Evolutionary conservation across 2,797 vertebrate species (phyloP).

Genomic region (Aselliscus stoliczkanus): DNA sequence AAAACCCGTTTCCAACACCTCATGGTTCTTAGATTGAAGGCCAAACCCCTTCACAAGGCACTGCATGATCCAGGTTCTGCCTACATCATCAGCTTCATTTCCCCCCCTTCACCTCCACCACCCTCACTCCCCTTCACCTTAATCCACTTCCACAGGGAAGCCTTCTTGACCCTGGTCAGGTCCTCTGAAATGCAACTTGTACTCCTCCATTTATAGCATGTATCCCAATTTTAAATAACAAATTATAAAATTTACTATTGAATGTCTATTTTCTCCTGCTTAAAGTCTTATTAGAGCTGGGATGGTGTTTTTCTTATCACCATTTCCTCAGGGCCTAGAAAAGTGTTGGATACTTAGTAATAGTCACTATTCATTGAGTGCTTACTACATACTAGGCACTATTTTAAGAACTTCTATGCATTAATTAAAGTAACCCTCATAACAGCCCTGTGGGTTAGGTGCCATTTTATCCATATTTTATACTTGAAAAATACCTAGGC

Average conservation of each 20-base stretch:
- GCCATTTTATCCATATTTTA: background rate
- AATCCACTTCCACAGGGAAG: background rate
- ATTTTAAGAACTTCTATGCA: background rate
- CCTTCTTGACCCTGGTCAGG: background rate
- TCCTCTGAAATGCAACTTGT: background rate
- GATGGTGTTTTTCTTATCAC: background rate
- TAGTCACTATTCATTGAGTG: background rate
- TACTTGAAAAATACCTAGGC: background rate
- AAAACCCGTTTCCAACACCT: background rate
- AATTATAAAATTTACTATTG: background rate
- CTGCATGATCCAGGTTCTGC: background rate
- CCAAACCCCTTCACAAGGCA: background rate
- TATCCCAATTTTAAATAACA: background rate
- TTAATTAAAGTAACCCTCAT: background rate
- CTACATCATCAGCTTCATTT: background rate
- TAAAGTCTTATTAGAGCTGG: background rate
- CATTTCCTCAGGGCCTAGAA: background rate
- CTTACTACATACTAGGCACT: background rate
- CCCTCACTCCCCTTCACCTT: background rate
- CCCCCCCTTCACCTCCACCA: accelerated
- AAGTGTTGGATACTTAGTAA: background rate
- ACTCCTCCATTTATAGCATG: background rate
- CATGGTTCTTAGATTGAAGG: background rate
- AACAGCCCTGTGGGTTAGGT: background rate
- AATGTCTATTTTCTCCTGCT: background rate